phyloP scores from a whole-genome alignment of 2,888 invertebrate species.

The Eilema depressum region DNA sequence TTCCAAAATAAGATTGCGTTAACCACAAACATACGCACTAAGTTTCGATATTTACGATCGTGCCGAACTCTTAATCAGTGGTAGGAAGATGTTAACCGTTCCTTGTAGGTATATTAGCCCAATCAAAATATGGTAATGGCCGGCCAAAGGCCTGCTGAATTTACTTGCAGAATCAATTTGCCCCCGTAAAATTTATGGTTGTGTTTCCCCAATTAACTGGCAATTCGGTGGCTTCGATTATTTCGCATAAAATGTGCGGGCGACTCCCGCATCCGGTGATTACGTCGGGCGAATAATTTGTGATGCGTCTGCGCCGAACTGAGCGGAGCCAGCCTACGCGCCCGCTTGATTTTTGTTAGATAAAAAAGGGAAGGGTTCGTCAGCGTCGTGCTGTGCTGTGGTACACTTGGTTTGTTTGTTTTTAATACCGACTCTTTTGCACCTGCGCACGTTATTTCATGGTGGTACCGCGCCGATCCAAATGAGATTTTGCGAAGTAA shows the following conservation, averaged over 20 bases:
- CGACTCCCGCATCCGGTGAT: constrained; percentile 87
- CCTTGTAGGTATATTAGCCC: constrained; percentile 72
- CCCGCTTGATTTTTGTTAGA: constrained; percentile 83
- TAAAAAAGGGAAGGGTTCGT: constrained; percentile 68
- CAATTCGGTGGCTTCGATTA: constrained; percentile 86
- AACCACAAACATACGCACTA: constrained; percentile 65
- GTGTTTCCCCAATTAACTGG: constrained; percentile 85
- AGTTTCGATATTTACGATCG: constrained; percentile 69
- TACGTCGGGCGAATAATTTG: constrained; percentile 83
- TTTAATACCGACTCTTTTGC: constrained; percentile 75
- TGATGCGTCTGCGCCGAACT: constrained; percentile 79
- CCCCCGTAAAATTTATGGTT: constrained; percentile 79
- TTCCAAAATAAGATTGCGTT: constrained; percentile 62
- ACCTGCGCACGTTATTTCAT: constrained; percentile 77
- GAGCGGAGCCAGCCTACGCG: constrained; percentile 60
- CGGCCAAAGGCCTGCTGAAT: constrained; percentile 60
- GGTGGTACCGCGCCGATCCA: constrained; percentile 47
- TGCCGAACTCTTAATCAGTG: constrained; percentile 75
- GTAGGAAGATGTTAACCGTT: constrained; percentile 75
- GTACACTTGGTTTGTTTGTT: constrained; percentile 75
- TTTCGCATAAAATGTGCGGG: constrained; percentile 85
- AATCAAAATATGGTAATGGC: constrained; percentile 83
- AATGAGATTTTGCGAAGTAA: constrained; percentile 68
- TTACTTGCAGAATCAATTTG: constrained; percentile 80
- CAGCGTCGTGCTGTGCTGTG: constrained; percentile 45